These are phyloP conservation scores for Bolinopsis microptera DNA, from an alignment of 37 sponge, comb jelly and placozoan species.

Conservation along the genomic window DNA sequence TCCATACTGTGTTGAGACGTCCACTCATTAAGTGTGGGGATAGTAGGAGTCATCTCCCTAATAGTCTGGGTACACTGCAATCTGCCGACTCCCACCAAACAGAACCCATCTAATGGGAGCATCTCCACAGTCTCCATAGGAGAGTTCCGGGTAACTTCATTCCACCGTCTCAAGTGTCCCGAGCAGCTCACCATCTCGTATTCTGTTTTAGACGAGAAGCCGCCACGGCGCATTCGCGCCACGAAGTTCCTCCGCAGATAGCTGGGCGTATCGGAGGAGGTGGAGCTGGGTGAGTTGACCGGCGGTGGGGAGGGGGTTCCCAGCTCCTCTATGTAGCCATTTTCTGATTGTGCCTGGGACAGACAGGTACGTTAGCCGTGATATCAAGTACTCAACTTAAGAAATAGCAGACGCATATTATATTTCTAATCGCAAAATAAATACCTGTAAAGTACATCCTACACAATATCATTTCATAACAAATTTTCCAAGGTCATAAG, in stretches of 20 bases:
- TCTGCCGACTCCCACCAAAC: constrained; percentile 47
- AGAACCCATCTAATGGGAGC: constrained; percentile 24
- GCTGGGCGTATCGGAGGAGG: constrained; percentile 21
- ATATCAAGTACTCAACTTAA: not conserved
- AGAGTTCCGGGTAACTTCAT: constrained; percentile 3
- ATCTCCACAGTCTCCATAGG: constrained; percentile 4
- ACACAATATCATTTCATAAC: too few species aligned
- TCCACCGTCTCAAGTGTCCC: constrained; percentile 20
- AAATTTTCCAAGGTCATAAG: too few species aligned
- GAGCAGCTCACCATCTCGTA: constrained; percentile 50
- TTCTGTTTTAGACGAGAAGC: not conserved
- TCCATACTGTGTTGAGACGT: constrained; percentile 20
- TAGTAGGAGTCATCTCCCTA: constrained; percentile 12
- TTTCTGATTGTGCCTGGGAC: constrained; percentile 14
- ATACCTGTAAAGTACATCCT: too few species aligned
- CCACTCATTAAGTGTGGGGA: constrained; percentile 17
- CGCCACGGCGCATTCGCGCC: constrained; percentile 2
- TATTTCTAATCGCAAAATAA: not conserved
- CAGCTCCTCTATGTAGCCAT: constrained; percentile 39
- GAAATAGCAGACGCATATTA: not conserved
- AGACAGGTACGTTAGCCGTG: not conserved
- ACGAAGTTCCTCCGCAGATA: constrained; percentile 27
- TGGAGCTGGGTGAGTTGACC: constrained; percentile 3
- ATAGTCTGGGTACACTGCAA: constrained; percentile 12
- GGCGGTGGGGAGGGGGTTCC: constrained; percentile 9